These are phyloP conservation scores for Heliconius hewitsoni DNA, from an alignment of 1,140 invertebrate genomes.

Conservation along the genomic window DNA sequence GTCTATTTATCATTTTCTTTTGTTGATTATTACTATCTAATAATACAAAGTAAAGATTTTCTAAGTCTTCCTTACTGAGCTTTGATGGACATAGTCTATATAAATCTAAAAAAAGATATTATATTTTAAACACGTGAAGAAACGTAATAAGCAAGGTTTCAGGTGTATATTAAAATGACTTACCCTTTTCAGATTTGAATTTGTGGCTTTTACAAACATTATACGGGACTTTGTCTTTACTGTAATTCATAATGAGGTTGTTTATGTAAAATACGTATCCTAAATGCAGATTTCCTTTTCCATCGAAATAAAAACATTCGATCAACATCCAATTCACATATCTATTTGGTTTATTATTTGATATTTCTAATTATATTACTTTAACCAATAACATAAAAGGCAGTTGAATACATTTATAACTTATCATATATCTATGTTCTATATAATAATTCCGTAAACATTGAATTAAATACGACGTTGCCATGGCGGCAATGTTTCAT, in stretches of 20 bases:
- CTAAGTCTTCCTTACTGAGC: slow-evolving; percentile 62
- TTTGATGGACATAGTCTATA: slow-evolving; percentile 60
- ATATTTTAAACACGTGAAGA: background rate
- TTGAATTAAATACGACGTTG: slow-evolving; percentile 50
- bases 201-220: slow-evolving; percentile 54
- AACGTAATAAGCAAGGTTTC: background rate
- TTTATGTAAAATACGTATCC: background rate
- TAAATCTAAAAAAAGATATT: slow-evolving; percentile 46
- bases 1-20: slow-evolving; percentile 61
- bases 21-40: slow-evolving; percentile 62
- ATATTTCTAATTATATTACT: background rate
- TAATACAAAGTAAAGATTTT: slow-evolving; percentile 65
- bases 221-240: slow-evolving; percentile 41
- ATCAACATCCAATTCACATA: background rate
- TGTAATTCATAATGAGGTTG: slow-evolving; percentile 47
- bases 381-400: background rate
- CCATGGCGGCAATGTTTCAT: slow-evolving; percentile 59
- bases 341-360: background rate
- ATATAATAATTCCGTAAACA: background rate
- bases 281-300: background rate
- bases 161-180: background rate
- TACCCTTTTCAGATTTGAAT: slow-evolving; percentile 46
- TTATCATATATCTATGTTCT: background rate
- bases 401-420: background rate
- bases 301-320: background rate